phyloP scores from a whole-genome alignment of 1,140 invertebrate genomes.

The Gonioctena quinquepunctata region DNA sequence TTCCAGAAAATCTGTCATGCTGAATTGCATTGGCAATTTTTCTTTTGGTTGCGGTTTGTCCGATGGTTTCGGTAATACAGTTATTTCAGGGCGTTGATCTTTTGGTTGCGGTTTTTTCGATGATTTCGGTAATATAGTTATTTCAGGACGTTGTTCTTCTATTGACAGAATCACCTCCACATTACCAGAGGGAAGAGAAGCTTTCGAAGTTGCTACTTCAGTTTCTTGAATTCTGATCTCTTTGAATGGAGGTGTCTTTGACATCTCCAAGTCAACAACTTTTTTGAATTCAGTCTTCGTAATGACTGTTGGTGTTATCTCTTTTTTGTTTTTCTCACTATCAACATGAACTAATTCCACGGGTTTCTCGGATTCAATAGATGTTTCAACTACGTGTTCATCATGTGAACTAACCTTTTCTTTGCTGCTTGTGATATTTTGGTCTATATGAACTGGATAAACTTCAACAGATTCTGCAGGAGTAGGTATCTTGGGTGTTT shows the following conservation, averaged over 20 bases:
- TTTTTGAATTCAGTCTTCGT: background rate
- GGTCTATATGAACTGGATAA: no score
- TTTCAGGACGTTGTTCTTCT: constrained; percentile 27
- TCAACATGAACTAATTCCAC: no score
- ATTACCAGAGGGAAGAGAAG: constrained; percentile 25
- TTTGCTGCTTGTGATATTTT: no score
- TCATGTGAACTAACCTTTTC: no score
- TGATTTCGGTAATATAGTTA: background rate
- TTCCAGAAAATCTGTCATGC: constrained; percentile 27
- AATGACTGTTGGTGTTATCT: no score
- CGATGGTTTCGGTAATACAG: background rate
- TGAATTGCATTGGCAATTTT: background rate
- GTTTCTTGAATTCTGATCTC: constrained; percentile 6
- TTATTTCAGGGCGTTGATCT: constrained; percentile 21
- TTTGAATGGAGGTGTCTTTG: background rate
- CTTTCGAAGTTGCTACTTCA: constrained; percentile 11
- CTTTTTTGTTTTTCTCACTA: no score
- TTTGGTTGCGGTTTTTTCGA: background rate
- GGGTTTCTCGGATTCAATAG: background rate
- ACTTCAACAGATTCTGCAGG: background rate
- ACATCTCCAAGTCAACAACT: background rate
- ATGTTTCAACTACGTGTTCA: background rate
- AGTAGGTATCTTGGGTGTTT: background rate
- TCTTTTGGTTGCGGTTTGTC: background rate
- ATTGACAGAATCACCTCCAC: constrained; percentile 33